Conservation (phyloP, 2,797 vertebrate species). For the Mus spretus region DNA sequence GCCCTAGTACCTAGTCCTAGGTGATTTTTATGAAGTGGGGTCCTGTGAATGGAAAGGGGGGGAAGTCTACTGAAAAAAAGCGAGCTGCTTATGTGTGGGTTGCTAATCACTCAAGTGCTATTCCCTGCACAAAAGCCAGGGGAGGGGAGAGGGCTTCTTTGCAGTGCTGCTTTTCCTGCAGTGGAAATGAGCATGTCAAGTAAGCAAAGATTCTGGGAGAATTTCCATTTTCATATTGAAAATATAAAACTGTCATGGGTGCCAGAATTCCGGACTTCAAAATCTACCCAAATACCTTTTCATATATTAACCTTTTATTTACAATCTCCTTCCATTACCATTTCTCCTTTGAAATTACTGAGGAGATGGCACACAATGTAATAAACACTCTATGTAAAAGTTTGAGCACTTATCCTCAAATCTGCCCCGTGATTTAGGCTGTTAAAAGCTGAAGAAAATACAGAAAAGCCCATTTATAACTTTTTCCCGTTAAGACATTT, state of each 20-base stretch:
- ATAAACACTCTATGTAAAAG: not conserved
- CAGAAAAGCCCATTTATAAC: not conserved
- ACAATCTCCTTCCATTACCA: not conserved
- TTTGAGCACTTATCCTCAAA: not conserved
- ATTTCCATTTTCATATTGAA: not conserved
- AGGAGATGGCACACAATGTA: not conserved
- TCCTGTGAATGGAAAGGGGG: not conserved
- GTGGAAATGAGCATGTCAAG: not conserved
- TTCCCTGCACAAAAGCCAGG: not conserved
- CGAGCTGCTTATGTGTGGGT: not conserved
- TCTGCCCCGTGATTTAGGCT: not conserved
- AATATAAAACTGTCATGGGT: not conserved
- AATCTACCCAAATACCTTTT: not conserved
- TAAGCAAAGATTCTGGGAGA: not conserved
- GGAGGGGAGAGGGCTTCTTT: not conserved
- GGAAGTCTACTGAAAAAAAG: not conserved
- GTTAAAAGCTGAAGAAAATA: slow-evolving; percentile 37
- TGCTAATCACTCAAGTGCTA: not conserved
- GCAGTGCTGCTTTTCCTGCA: not conserved
- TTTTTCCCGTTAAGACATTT: not conserved
- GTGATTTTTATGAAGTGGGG: not conserved
- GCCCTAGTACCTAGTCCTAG: too few relatives aligned
- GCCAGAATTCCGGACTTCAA: not conserved
- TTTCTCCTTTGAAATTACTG: not conserved
- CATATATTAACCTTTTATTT: not conserved